Evolutionary conservation across 1,140 invertebrate genomes (phyloP), one percentile per base, ranked within the genome.

Genomic region (Asbolus verrucosus): DNA sequence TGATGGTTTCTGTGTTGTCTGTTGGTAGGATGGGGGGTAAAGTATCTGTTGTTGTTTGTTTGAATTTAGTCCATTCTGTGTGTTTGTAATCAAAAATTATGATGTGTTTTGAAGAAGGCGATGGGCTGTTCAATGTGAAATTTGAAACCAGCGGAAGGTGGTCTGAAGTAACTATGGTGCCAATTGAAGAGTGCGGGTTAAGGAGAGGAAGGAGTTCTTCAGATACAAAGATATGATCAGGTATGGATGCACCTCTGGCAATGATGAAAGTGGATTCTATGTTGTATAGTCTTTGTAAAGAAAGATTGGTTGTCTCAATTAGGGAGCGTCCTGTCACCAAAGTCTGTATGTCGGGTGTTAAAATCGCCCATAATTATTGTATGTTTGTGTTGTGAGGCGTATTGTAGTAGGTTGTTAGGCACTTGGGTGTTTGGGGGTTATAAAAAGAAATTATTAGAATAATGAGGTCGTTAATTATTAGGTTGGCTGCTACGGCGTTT

Each of bases 141-240:
- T 14, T 13, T 6, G 41, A 46, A 0, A 5, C 6, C 3, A 46
- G 41, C 2, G 41, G 41, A 9, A 46, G 6, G 41, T 46, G 41
- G 15, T 46, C 41, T 8, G 41, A 46, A 1, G 41, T 19, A 5
- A 46, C 41, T 2, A 16, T 46, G 16, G 41, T 46, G 16, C 41
- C 41, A 6, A 46, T 46, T 3, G 1, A 18, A 16, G 3, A 15
- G 15, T 19, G 14, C 1, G 16, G 13, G 16, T 18, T 46, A 1
- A 46, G 8, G 0, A 16, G 14, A 5, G 41, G 15, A 5, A 6
- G 5, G 14, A 46, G 16, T 2, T 9, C 8, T 46, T 46, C 41
- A 16, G 41, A 18, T n/a, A 46, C 16, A 16, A 41, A 15, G 15
- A 46, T 46, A 19, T 46, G 41, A 19, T 46, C 41, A 9, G 41